Percentiles rank a stretch among this genome's conserved stretches.
phyloP scores from a whole-genome alignment of 2,113 vertebrate species.

The Eretmochelys imbricata region DNA sequence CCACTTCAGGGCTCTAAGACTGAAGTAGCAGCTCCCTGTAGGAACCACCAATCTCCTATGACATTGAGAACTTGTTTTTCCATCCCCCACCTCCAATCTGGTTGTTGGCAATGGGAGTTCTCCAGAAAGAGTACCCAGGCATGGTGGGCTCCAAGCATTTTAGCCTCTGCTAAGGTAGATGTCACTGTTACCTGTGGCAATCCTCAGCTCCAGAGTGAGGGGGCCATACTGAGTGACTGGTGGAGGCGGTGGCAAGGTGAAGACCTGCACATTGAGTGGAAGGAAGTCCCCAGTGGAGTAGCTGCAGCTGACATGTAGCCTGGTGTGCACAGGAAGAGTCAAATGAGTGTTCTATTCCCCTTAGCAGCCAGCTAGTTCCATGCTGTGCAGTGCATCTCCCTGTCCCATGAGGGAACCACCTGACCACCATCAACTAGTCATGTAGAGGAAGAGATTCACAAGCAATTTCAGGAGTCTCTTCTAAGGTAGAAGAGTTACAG shows the following conservation, averaged over 20 bases:
- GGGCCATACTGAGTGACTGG: conserved; percentile 17
- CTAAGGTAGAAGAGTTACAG: background rate
- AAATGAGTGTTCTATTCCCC: background rate
- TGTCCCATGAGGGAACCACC: background rate
- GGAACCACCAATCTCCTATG: background rate
- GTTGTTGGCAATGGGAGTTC: background rate
- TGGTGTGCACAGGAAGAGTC: background rate
- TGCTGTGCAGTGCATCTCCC: no score
- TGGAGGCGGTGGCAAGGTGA: background rate
- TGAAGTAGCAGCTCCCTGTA: background rate
- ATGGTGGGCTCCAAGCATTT: background rate
- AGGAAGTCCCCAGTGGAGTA: conserved; percentile 6
- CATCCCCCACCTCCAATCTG: no score
- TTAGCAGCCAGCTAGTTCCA: background rate
- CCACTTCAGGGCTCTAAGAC: background rate
- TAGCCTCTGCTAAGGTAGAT: no score
- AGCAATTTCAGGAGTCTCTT: background rate
- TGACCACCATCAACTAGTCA: background rate
- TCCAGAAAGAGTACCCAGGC: background rate
- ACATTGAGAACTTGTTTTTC: no score
- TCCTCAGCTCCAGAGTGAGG: conserved; percentile 62
- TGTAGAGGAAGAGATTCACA: background rate
- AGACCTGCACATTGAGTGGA: conserved; percentile 14
- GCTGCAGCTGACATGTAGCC: conserved; percentile 54
- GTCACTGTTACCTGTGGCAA: conserved; percentile 42